A percentile compares a stretch with the other conserved stretches of the same genome.
These are phyloP conservation scores for Eudasyphora cyanicolor DNA, from an alignment of 2,888 invertebrate species.

Conservation along the genomic window DNA sequence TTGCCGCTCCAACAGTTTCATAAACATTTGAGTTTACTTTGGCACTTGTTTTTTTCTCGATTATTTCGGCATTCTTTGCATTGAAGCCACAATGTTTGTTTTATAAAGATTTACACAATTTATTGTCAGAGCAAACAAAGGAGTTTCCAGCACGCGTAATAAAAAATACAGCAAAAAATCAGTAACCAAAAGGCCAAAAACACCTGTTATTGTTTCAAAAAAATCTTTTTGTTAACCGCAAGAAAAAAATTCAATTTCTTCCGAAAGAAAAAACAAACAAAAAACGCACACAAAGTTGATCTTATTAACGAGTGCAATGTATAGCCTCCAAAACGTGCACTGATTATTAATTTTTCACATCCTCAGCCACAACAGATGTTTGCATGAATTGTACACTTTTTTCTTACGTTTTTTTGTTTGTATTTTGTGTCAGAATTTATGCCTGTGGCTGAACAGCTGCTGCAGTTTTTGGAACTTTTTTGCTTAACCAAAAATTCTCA, in stretches of 20 bases:
- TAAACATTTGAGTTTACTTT: background rate
- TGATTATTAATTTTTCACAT: background rate
- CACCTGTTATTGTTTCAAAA: background rate
- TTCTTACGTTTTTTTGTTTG: background rate
- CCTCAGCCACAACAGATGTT: background rate
- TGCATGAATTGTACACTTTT: background rate
- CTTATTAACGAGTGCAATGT: background rate
- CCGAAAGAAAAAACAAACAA: background rate
- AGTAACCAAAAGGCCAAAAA: background rate
- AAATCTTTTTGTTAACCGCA: background rate
- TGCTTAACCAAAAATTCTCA: background rate
- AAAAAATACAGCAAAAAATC: background rate
- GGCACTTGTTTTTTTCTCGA: background rate
- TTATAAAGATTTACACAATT: background rate
- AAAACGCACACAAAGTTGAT: background rate
- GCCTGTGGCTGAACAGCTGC: background rate
- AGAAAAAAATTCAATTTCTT: background rate
- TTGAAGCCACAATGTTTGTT: background rate
- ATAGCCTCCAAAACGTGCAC: conserved; percentile 1
- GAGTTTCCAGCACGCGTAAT: background rate
- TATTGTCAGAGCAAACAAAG: background rate
- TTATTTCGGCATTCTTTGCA: background rate
- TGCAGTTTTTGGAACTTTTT: background rate
- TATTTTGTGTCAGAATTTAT: background rate
- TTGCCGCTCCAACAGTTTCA: background rate